These are phyloP conservation scores for Siniperca chuatsi DNA, from an alignment of 2,113 vertebrate genomes.

Conservation along the genomic window DNA sequence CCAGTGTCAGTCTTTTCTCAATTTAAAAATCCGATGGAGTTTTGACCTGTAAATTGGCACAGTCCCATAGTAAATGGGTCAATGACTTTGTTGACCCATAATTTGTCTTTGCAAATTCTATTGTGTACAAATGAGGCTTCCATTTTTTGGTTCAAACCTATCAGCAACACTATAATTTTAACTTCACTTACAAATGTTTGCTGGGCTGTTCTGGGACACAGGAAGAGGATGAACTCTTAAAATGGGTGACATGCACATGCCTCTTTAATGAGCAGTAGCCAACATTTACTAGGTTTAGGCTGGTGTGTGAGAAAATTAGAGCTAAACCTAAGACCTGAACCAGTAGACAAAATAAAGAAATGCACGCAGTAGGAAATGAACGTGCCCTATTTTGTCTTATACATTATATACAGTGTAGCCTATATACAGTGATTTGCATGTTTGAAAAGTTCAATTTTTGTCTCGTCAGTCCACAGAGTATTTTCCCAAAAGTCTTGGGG, in stretches of 20 bases:
- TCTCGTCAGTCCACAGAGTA: no score
- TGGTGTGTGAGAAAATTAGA: neutral
- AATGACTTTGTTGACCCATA: neutral
- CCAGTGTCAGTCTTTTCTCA: neutral
- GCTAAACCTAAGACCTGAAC: neutral
- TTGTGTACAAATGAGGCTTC: neutral
- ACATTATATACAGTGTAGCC: no score
- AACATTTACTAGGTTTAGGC: slow-evolving; percentile 12
- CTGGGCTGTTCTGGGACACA: neutral
- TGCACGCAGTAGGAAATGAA: neutral
- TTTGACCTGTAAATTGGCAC: neutral
- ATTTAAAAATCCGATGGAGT: neutral
- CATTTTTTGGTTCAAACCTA: neutral
- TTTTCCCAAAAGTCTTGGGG: no score
- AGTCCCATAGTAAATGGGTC: neutral
- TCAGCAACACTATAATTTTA: neutral
- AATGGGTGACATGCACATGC: neutral
- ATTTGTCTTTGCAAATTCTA: neutral
- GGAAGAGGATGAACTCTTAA: slow-evolving; percentile 19
- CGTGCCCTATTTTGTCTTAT: neutral
- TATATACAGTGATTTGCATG: no score
- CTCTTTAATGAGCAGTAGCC: slow-evolving; percentile 30
- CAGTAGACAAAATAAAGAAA: slow-evolving; percentile 2
- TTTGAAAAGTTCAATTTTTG: no score
- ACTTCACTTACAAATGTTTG: neutral